Conservation (phyloP, 2,797 vertebrate species). For the Orestias chungarensis region DNA sequence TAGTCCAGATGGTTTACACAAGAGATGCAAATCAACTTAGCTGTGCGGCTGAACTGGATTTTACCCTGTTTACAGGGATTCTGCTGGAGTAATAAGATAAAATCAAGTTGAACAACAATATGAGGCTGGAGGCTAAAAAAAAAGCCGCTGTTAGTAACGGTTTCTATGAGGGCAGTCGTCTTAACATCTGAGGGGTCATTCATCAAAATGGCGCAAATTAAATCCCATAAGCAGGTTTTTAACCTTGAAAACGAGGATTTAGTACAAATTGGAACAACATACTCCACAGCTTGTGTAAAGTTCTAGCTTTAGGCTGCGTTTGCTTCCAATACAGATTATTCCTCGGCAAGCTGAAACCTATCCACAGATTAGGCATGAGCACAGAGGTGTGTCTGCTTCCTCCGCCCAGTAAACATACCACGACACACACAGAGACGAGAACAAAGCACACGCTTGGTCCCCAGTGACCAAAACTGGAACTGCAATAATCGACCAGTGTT, state of each 20-base stretch:
- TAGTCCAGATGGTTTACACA: conserved; percentile 69
- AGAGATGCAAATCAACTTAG: conserved; percentile 72
- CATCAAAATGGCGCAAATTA: conserved; percentile 6
- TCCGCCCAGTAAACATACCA: conserved; percentile 66
- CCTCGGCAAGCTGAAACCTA: conserved; percentile 57
- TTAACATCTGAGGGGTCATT: conserved; percentile 1
- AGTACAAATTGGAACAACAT: conserved; percentile 1
- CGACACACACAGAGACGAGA: conserved; percentile 43
- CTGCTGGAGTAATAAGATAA: conserved; percentile 34
- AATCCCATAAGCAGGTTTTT: conserved; percentile 26
- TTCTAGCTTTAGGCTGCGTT: conserved; percentile 7
- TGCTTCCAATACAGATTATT: conserved; percentile 18
- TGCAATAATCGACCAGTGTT: conserved; percentile 21
- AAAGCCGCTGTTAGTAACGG: conserved; percentile 6
- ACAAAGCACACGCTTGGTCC: conserved; percentile 36
- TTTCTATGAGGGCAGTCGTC: neutral
- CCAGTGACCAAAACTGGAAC: conserved; percentile 58
- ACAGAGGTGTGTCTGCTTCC: conserved; percentile 63
- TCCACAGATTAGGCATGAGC: conserved; percentile 57
- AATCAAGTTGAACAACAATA: conserved; percentile 47
- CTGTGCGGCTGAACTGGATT: conserved; percentile 55
- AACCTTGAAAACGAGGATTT: neutral
- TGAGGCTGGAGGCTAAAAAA: conserved; percentile 33
- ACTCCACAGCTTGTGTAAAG: neutral
- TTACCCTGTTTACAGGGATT: conserved; percentile 54